Evolutionary conservation across 2,113 vertebrate genomes (phyloP), one percentile per base, ranked within the genome.

Genomic region (Prionailurus viverrinus): DNA sequence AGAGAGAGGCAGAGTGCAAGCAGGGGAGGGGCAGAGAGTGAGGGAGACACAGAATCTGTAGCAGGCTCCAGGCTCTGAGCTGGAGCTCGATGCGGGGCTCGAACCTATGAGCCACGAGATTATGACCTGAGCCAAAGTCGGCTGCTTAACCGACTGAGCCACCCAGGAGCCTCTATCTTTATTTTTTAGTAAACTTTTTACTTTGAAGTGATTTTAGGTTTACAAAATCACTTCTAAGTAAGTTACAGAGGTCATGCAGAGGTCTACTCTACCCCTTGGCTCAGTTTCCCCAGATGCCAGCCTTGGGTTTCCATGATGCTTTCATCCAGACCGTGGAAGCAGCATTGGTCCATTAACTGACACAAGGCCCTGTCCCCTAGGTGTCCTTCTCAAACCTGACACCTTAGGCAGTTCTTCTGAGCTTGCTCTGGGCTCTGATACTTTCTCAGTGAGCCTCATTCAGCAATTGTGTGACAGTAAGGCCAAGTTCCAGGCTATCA

Each of bases 121-220:
- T 36, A 36, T 0, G 1, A 10, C 9, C n/a, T 71, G 18, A 71
- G 69, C n/a, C n/a, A 2, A 71, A 36, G 69, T 9, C 4, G 1
- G 69, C 21, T 0, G 69, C 4, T 39, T 36, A 71, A 71, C n/a
- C 1, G 15, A 71, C 68, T 21, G 69, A 23, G 9, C n/a, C 69
- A 36, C 69, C 69, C n/a, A 71, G 69, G n/a, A 2, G 8, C 2
- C 33, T n/a, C 69, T 71, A 4, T n/a, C n/a, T 69, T 68, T 66
- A 27, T 16, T 45, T 76, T 45, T 45, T 16, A 76, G 45, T 29
- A 29, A 45, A 74, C 23, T 33, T 68, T 68, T 68, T 68, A n/a
- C 33, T 33, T 71, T 29, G 25, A 25, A 45, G 7, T 27, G 25
- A 45, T 76, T 45, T 41, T 76, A 45, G 71, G 23, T 15, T 74